These are phyloP conservation scores for Cyanistes caeruleus DNA, from an alignment of 2,113 vertebrate species.

Conservation along the genomic window DNA sequence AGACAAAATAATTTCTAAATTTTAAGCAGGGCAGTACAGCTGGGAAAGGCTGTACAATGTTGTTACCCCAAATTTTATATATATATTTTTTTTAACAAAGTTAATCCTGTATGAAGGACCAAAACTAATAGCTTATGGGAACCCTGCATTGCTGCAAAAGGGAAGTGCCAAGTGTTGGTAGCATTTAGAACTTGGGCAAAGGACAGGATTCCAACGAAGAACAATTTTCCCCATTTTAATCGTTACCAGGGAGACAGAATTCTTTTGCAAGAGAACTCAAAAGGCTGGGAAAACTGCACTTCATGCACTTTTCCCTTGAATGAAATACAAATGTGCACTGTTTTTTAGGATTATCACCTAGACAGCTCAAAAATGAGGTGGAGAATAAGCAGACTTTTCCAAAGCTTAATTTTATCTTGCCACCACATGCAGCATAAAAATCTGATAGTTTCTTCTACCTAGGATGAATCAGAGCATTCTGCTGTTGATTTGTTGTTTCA, in stretches of 20 bases:
- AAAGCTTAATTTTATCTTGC: not conserved
- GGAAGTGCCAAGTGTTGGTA: not conserved
- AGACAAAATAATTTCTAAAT: not conserved
- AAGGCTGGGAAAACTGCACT: constrained; percentile 58
- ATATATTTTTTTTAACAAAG: not conserved
- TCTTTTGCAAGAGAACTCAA: constrained; percentile 71
- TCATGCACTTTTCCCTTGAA: constrained; percentile 43
- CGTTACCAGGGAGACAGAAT: constrained; percentile 78
- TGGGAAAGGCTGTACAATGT: not conserved
- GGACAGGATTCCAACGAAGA: constrained; percentile 43
- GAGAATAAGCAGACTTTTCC: not conserved
- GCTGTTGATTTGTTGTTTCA: no score
- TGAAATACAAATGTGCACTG: constrained; percentile 43
- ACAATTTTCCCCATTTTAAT: constrained; percentile 70
- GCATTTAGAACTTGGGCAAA: not conserved
- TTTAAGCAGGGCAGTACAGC: not conserved
- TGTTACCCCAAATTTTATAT: not conserved
- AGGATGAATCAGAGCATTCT: not conserved
- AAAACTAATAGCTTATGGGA: constrained; percentile 41
- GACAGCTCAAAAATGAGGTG: constrained; percentile 19
- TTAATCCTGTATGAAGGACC: constrained; percentile 16
- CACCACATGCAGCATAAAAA: not conserved
- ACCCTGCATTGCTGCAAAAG: not conserved
- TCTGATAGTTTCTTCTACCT: not conserved
- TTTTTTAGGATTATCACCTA: constrained; percentile 61